phyloP scores from a whole-genome alignment of 2,888 invertebrate genomes.

The Hypselothyrea guttata region DNA sequence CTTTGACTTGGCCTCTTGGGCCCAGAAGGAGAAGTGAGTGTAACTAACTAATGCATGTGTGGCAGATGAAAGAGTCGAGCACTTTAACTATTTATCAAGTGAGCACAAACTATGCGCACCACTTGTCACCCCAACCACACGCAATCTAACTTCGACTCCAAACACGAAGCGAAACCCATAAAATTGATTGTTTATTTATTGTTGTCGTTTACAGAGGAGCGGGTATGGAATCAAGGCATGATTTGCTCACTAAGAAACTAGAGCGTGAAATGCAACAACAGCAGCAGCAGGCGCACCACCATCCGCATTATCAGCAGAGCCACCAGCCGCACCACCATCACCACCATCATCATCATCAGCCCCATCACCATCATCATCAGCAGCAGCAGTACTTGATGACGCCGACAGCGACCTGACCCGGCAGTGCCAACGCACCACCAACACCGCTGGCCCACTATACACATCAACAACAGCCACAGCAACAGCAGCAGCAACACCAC shows the following conservation, averaged over 20 bases:
- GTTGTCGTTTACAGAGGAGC: slow-evolving; percentile 81
- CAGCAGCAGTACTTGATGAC: slow-evolving; percentile 83
- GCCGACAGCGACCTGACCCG: slow-evolving; percentile 83
- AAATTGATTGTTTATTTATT: slow-evolving; percentile 16
- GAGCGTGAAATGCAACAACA: slow-evolving; percentile 81
- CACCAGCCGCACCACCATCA: slow-evolving; percentile 53
- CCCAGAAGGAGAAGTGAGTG: background rate
- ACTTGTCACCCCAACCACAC: slow-evolving; percentile 15
- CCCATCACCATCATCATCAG: slow-evolving; percentile 71
- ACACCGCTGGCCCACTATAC: slow-evolving; percentile 54
- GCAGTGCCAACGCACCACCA: slow-evolving; percentile 64
- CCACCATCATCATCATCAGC: slow-evolving; percentile 55
- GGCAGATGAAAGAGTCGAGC: slow-evolving; percentile 1
- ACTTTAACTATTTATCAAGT: slow-evolving; percentile 24
- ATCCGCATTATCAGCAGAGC: slow-evolving; percentile 57
- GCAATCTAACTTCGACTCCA: slow-evolving; percentile 17
- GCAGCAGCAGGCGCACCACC: slow-evolving; percentile 59
- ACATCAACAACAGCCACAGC: slow-evolving; percentile 63
- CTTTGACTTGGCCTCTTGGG: slow-evolving; percentile 16
- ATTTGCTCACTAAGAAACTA: slow-evolving; percentile 81
- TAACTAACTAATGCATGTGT: slow-evolving; percentile 5
- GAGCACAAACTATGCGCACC: too few species aligned
- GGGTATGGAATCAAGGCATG: slow-evolving; percentile 83
- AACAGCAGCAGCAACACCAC: slow-evolving; percentile 38
- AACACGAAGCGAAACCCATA: slow-evolving; percentile 1